Percentiles rank a stretch among this genome's conserved stretches.
phyloP scores from a whole-genome alignment of 2,888 invertebrate genomes.

The Malacosoma neustria region DNA sequence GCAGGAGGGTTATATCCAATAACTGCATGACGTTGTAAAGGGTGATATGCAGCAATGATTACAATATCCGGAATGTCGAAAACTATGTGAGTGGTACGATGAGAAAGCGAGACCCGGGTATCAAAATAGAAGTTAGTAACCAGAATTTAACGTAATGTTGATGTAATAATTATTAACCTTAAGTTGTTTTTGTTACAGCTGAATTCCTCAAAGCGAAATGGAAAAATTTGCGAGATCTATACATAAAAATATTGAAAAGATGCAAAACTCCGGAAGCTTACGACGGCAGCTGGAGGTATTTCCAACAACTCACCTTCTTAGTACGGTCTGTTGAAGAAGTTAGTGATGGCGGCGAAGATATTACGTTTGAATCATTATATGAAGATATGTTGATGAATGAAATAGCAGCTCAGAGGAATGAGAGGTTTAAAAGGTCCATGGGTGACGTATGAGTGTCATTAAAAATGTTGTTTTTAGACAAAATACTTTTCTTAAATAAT shows the following conservation, averaged over 20 bases:
- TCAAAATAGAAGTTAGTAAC: too few relatives aligned
- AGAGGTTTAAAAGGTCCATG: neutral
- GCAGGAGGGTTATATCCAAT: too few relatives aligned
- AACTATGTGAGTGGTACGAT: too few relatives aligned
- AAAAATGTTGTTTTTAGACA: too few relatives aligned
- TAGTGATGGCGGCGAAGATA: neutral
- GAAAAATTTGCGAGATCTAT: constrained; percentile 40
- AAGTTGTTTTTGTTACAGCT: constrained; percentile 29
- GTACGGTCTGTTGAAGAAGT: constrained; percentile 1
- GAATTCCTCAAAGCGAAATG: constrained; percentile 31
- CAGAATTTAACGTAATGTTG: too few relatives aligned
- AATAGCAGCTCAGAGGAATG: constrained; percentile 20
- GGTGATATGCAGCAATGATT: too few relatives aligned
- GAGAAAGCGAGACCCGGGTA: too few relatives aligned
- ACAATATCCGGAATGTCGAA: too few relatives aligned
- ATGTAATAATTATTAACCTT: too few relatives aligned
- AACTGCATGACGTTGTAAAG: too few relatives aligned
- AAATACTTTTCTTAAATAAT: too few relatives aligned
- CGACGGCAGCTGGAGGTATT: constrained; percentile 33
- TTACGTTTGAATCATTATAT: constrained; percentile 7
- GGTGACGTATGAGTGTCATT: neutral
- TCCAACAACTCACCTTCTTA: constrained; percentile 26
- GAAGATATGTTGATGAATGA: constrained; percentile 34
- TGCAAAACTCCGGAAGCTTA: constrained; percentile 19
- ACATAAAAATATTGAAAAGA: constrained; percentile 27